phyloP scores from a whole-genome alignment of 2,888 invertebrate species.

The Synergus japonicus region DNA sequence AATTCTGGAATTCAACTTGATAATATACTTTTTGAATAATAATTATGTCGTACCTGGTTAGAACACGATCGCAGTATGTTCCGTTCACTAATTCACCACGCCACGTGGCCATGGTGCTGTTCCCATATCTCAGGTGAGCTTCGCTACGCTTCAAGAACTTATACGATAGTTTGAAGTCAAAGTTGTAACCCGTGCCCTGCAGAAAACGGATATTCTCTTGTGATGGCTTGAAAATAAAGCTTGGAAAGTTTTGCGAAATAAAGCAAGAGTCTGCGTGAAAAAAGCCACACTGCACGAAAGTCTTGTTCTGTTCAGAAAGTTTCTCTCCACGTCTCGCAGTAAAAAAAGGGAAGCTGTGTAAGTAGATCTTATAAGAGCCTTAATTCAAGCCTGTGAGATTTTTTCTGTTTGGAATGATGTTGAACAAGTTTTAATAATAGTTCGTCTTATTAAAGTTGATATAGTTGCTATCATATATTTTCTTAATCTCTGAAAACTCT shows the following conservation, averaged over 20 bases:
- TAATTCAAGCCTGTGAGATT: constrained; percentile 3
- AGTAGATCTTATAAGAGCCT: constrained; percentile 15
- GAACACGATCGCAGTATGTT: constrained; percentile 89
- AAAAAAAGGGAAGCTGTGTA: neutral
- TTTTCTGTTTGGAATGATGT: neutral
- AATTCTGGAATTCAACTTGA: too few relatives aligned
- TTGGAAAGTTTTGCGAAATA: constrained; percentile 24
- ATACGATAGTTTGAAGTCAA: constrained; percentile 91
- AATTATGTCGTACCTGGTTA: constrained; percentile 78
- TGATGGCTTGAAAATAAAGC: constrained; percentile 35
- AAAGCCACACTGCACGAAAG: constrained; percentile 32
- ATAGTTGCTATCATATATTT: too few relatives aligned
- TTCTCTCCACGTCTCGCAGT: constrained; percentile 13
- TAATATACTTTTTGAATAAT: constrained; percentile 1
- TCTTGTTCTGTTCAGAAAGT: constrained; percentile 7
- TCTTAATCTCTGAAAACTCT: too few relatives aligned
- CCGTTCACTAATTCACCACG: constrained; percentile 87
- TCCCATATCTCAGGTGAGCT: constrained; percentile 88
- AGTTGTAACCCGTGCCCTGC: constrained; percentile 87
- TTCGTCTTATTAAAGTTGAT: neutral
- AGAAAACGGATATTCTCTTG: constrained; percentile 56
- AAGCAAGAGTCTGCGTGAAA: constrained; percentile 23
- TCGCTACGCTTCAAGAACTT: constrained; percentile 88
- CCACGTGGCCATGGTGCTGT: constrained; percentile 85
- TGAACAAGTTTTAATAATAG: constrained; percentile 15